A percentile compares a stretch with the other conserved stretches of the same genome.
These are phyloP conservation scores for Drosophila miranda DNA, from an alignment of 1,140 invertebrate species.

Conservation along the genomic window DNA sequence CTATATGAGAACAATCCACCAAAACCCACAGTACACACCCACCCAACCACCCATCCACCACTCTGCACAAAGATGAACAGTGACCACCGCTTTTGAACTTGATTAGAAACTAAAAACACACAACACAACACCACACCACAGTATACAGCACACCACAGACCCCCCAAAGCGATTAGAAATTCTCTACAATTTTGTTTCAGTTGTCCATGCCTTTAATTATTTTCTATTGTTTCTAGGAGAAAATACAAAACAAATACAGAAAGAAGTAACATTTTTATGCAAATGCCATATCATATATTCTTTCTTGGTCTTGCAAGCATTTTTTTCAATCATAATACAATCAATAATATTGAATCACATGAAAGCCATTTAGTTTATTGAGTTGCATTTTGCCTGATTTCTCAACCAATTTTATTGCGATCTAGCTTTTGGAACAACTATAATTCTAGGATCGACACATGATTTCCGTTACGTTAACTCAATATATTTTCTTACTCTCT, in stretches of 20 bases:
- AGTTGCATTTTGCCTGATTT: constrained; percentile 74
- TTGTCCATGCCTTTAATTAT: constrained; percentile 31
- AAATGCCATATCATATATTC: constrained; percentile 17
- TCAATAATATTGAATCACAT: constrained; percentile 47
- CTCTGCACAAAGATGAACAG: constrained; percentile 59
- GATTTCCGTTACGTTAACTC: constrained; percentile 58
- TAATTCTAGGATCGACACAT: constrained; percentile 42
- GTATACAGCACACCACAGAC: not conserved
- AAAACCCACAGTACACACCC: constrained; percentile 24
- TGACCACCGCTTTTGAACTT: constrained; percentile 70
- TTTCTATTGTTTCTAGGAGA: not conserved
- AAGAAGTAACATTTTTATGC: constrained; percentile 18
- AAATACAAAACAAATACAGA: no score
- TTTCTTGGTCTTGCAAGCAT: constrained; percentile 34
- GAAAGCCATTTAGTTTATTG: constrained; percentile 53
- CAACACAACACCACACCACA: not conserved
- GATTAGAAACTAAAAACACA: constrained; percentile 48
- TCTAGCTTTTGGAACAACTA: constrained; percentile 43
- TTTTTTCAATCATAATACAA: constrained; percentile 34
- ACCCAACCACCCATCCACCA: constrained; percentile 43
- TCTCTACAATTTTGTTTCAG: constrained; percentile 31
- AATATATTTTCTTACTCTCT: constrained; percentile 54
- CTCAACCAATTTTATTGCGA: constrained; percentile 27
- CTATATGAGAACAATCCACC: constrained; percentile 25
- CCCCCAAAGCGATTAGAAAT: constrained; percentile 34